Base-by-base conservation (phyloP, 2,888 invertebrate genomes). In the Blomia tropicalis region DNA sequence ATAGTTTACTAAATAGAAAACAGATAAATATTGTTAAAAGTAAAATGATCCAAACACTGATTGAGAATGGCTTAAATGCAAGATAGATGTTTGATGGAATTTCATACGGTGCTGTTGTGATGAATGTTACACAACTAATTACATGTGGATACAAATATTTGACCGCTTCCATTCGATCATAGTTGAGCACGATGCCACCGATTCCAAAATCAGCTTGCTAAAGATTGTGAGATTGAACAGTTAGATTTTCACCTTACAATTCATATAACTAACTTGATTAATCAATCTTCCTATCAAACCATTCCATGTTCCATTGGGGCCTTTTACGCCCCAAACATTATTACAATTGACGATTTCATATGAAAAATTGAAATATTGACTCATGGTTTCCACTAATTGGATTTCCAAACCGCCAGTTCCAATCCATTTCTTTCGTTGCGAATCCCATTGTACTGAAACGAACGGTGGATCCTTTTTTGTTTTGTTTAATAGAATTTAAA, bases 91-190 rank as follows among this genome's bases (percentile, higher is more conserved):
- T 36, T 31, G 19, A 14, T n/a, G n/a, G 29, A 7, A n/a, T 11
- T 4, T n/a, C 31, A 7, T 32, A 11, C 5, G 54, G 54, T 1
- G 19, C 36, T 17, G 61, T 25, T 14, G 61, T 32, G 14, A 54
- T 54, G n/a, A 61, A 61, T n/a, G 61, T 61, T 3, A 54, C 22
- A 22, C 58, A 54, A 56, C 29, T 32, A 22, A 61, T 19, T 2
- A 23, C 5, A 36, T 61, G 54, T 23, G 61, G 54, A 17, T 61
- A 56, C 22, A 36, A 25, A 58, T 17, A 61, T 19, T 27, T 7
- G 7, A 61, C 36, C 4, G 25, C 56, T 22, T 32, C 19, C 29
- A 32, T 30, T 4, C 61, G 53, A 22, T 56, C 56, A 22, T 61
- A 30, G 1, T 58, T 61, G 1, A 61, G n/a, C 3, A 25, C 31